Evolutionary conservation across 2,797 vertebrate species (phyloP).

Genomic region (Ctenosaura bakeri): DNA sequence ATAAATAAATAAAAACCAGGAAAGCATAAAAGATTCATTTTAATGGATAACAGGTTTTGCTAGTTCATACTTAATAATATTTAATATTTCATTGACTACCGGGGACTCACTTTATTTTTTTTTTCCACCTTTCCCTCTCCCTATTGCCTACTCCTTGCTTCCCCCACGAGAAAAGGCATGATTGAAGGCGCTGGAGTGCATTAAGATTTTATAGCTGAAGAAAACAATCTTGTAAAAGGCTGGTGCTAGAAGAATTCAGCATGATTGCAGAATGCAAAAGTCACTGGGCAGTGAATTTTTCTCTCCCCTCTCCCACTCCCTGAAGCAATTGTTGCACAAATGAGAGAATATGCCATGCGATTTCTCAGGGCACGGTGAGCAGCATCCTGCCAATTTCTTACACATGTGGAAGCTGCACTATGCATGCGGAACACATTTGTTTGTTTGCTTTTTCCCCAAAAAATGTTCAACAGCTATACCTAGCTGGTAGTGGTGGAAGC

Average conservation of each 20-base stretch:
- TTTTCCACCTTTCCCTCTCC: background rate
- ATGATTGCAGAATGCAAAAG: slow-evolving; percentile 54
- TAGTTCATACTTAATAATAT: slow-evolving; percentile 78
- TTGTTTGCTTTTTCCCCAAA: too few species aligned
- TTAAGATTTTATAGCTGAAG: slow-evolving; percentile 75
- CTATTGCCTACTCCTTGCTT: too few species aligned
- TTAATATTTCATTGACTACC: slow-evolving; percentile 80
- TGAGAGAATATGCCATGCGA: background rate
- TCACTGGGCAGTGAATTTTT: slow-evolving; percentile 41
- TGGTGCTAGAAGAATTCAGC: slow-evolving; percentile 43
- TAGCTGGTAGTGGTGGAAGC: too few species aligned
- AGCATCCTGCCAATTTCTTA: background rate
- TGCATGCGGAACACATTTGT: too few species aligned
- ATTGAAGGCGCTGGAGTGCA: slow-evolving; percentile 64
- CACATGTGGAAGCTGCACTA: too few species aligned
- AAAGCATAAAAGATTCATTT: slow-evolving; percentile 78
- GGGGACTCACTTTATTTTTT: slow-evolving; percentile 72
- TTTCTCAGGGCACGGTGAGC: background rate
- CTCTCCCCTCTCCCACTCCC: background rate
- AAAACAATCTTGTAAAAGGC: slow-evolving; percentile 55
- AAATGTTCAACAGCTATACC: too few species aligned
- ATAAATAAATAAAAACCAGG: slow-evolving; percentile 5
- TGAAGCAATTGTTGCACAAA: slow-evolving; percentile 61
- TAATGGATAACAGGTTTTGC: slow-evolving; percentile 76
- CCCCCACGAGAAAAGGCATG: slow-evolving; percentile 55